Conservation (phyloP, 2,797 vertebrate genomes). For the Onychomys leucogaster region DNA sequence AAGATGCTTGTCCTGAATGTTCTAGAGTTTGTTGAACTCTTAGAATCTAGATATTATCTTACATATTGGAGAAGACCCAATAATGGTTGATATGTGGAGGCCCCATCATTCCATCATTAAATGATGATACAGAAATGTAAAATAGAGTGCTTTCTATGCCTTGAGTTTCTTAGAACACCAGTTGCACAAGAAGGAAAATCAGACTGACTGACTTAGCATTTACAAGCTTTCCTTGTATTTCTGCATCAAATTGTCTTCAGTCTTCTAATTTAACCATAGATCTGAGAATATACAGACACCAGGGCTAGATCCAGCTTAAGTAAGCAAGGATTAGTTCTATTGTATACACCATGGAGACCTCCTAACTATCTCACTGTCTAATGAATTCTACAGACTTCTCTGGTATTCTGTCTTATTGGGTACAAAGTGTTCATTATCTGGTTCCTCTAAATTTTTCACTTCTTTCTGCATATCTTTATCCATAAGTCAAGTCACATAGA, state of each 20-base stretch:
- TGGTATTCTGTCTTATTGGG: neutral
- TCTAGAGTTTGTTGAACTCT: neutral
- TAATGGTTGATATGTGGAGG: neutral
- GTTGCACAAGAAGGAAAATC: neutral
- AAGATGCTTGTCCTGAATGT: neutral
- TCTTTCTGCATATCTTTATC: neutral
- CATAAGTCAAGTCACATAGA: neutral
- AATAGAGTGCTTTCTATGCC: neutral
- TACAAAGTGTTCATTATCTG: neutral
- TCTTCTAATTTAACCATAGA: neutral
- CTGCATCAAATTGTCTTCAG: neutral
- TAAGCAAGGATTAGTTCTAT: neutral
- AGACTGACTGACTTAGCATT: neutral
- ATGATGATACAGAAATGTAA: slow-evolving; percentile 25
- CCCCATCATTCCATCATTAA: neutral
- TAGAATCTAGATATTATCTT: neutral
- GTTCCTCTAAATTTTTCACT: neutral
- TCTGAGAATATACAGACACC: neutral
- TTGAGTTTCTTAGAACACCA: neutral
- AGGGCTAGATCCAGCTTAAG: neutral
- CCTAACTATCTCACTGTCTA: neutral
- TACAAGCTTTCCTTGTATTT: neutral
- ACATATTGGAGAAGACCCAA: neutral
- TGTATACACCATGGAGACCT: neutral
- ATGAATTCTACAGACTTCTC: neutral